A percentile compares a stretch with the other conserved stretches of the same genome.
Conservation (phyloP, 1,140 invertebrate species). For the Tyrophagus putrescentiae region DNA sequence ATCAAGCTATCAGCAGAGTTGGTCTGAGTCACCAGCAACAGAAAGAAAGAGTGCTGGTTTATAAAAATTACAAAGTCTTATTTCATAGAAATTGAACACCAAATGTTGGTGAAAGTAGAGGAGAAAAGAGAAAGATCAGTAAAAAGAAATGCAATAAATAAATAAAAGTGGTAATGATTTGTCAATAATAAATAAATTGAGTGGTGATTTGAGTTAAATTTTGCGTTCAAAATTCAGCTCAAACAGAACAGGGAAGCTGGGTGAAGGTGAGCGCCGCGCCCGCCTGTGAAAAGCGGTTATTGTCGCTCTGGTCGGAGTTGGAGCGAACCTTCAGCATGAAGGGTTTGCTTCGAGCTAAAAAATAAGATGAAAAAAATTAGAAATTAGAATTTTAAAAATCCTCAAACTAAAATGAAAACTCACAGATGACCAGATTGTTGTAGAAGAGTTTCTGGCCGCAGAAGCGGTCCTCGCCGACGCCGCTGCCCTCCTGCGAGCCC, state of each 20-base stretch:
- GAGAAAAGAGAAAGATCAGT: background rate
- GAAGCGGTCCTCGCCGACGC: slow-evolving; percentile 28
- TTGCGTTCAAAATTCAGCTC: too few relatives aligned
- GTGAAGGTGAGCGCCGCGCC: slow-evolving; percentile 27
- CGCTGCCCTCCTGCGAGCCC: slow-evolving; percentile 28
- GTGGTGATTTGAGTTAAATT: background rate
- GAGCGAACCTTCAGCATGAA: slow-evolving; percentile 28
- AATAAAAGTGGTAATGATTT: background rate
- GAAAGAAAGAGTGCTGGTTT: too few relatives aligned
- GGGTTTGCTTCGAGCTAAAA: slow-evolving; percentile 28
- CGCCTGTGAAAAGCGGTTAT: slow-evolving; percentile 25
- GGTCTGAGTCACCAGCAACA: too few relatives aligned
- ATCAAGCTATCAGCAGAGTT: too few relatives aligned
- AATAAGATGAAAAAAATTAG: background rate
- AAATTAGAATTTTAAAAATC: too few relatives aligned
- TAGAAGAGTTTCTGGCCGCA: slow-evolving; percentile 27
- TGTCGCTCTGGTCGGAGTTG: slow-evolving; percentile 26
- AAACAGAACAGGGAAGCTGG: slow-evolving; percentile 28
- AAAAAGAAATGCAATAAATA: background rate
- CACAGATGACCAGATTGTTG: slow-evolving; percentile 28
- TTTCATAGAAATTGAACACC: too few relatives aligned
- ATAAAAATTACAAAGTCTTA: too few relatives aligned
- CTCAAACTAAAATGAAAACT: slow-evolving; percentile 19
- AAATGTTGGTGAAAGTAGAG: background rate
- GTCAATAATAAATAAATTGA: background rate